Percentiles rank a stretch among this genome's conserved stretches.
Conservation (phyloP, 1,140 invertebrate species). For the Papilio machaon region DNA sequence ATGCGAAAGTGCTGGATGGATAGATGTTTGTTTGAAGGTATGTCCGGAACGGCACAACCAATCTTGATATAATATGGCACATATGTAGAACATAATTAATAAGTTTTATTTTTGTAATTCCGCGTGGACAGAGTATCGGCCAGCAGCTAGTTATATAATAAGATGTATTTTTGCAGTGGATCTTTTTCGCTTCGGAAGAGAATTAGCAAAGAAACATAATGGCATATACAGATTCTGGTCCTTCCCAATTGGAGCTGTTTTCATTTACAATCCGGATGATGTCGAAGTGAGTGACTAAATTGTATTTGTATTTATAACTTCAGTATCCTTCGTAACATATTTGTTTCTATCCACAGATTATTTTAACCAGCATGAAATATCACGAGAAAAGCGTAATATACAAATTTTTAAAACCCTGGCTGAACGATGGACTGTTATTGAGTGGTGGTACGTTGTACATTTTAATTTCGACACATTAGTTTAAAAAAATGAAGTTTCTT, state of each 20-base stretch:
- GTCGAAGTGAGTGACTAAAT: slow-evolving; percentile 52
- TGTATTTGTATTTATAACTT: neutral
- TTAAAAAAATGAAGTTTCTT: too few relatives aligned
- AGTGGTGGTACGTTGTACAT: slow-evolving; percentile 80
- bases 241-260: slow-evolving; percentile 36
- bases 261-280: slow-evolving; percentile 55
- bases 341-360: slow-evolving; percentile 52
- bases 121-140: too few relatives aligned
- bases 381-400: slow-evolving; percentile 84
- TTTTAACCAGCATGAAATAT: slow-evolving; percentile 83
- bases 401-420: slow-evolving; percentile 83
- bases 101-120: too few relatives aligned
- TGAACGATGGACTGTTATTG: slow-evolving; percentile 79
- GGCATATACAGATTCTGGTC: slow-evolving; percentile 45
- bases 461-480: too few relatives aligned
- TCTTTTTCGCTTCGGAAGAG: slow-evolving; percentile 42
- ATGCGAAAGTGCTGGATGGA: too few relatives aligned
- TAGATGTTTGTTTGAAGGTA: too few relatives aligned
- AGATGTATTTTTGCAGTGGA: slow-evolving; percentile 43
- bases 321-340: neutral
- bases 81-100: too few relatives aligned
- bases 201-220: slow-evolving; percentile 40
- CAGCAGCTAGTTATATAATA: too few relatives aligned
- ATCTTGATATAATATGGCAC: too few relatives aligned
- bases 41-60: too few relatives aligned